Base-by-base conservation (phyloP, 2,113 vertebrate species). In the Anseranas semipalmata region DNA sequence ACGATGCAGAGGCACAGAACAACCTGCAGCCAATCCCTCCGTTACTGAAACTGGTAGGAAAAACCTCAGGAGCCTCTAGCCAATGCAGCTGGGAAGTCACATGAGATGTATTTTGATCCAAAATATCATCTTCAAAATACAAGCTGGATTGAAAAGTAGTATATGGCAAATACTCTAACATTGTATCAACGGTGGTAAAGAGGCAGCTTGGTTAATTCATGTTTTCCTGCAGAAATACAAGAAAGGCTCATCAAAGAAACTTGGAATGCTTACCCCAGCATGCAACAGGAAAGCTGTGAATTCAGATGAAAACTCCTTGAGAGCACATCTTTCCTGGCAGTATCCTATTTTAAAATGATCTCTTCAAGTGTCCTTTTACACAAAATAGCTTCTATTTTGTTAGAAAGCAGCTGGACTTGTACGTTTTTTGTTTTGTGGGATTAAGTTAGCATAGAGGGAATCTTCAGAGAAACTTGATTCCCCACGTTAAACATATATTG, bases 361-460 rank as follows among this genome's bases (percentile, higher is more conserved):
- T 70, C 21, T 89, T 74, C 43, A 6, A 86, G 17, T 45, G 7
- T 60, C 33, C 8, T 65, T 92, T 92, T 62, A 62, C 63, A 45
- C 27, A 87, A 72, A 89, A 82, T 53, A 52, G 39, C 32, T 75
- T 82, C 60, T 58, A 58, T 75, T n/a, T 59, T 71, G 46, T 81
- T 93, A 85, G 93, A 95, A 89, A 85, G 24, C 82, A 91, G 76
- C 82, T 93, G 89, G 67, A 76, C 72, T 73, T 62, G 53, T 77
- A n/a, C 48, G 2, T 46, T 88, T 91, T 37, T 62, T 82, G 58
- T 87, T 95, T 95, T 62, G 68, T 88, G 71, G 77, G 65, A 67
- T 95, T 86, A 86, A 90, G 75, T 96, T 95, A 74, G 59, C 25
- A 28, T 88, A 59, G 50, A 77, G 68, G 88, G 85, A 77, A 41